Evolutionary conservation across 2,113 vertebrate genomes (phyloP), one percentile per base, ranked within the genome.

Genomic region (Martes martes): DNA sequence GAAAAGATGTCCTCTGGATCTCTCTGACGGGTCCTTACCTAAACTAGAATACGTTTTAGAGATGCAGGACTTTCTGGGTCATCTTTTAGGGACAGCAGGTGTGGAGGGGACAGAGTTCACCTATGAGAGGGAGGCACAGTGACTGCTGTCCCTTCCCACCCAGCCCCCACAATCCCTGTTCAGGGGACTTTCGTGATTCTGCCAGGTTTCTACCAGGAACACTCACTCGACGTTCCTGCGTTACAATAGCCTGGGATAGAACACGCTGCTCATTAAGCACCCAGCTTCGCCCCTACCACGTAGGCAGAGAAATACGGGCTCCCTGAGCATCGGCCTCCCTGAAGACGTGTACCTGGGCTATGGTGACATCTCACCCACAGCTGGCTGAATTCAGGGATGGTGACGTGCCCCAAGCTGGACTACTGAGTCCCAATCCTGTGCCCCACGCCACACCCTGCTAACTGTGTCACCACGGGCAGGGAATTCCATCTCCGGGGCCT

Each of bases 171-270:
- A 7, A 1, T 47, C 19, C 2, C 11, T 4, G 6, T 26, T 24
- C 26, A 26, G 6, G 4, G 23, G 42, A 23, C 33, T n/a, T n/a
- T 1, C 2, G 0, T 39, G 52, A 42, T 71, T 28, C 61, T 65
- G 4, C 57, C 13, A 74, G 0, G 4, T 18, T 42, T n/a, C 45
- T 14, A 4, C 65, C 0, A 4, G 2, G 11, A 19, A 24, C 18
- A 0, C 33, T 69, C 59, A 24, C 9, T 69, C 1, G 0, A 0
- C 1, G 42, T 28, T 47, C 24, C 59, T 4, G 2, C 67, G 0
- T 6, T 31, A 6, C 24, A 39, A 36, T 7, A 36, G 39, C 24
- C 57, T 11, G 89, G 39, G 33, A 42, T 50, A 11, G 13, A 24
- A 52, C 13, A 21, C 2, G 1, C 31, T 6, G 33, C 24, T 73